Base-by-base conservation (phyloP, 1,140 invertebrate genomes). In the Hycleus phaleratus region DNA sequence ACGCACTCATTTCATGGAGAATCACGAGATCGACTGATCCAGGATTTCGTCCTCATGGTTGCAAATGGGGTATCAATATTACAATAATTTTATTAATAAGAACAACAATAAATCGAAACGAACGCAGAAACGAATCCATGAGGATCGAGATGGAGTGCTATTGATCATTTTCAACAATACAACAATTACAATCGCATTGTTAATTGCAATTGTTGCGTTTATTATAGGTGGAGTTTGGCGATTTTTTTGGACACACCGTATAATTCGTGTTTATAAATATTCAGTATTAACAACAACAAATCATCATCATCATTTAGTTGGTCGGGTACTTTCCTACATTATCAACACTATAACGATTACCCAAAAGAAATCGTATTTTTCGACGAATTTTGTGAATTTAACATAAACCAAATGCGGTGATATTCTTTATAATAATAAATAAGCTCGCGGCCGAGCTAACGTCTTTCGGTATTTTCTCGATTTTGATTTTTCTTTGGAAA, bases 21-120 rank as follows among this genome's bases (percentile, higher is more conserved):
- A 78, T 55, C 81, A 83, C 69, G 84, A 87, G 75, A 78, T 84
- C 73, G 84, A 85, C 82, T 85, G 84, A 86, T 81, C 78, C 76
- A 76, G 74, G 79, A 70, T 64, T 63, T 60, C 63, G 50, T 68
- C 68, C 66, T 69, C 67, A 68, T 70, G 68, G 68, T 55, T 64
- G 58, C 58, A 58, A 64, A 63, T 67, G 65, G 67, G 66, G 62
- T 65, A 63, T 51, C 62, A 60, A 49, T 46, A 54, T 49, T 56
- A 45, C 46, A 58, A 56, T 58, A 55, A 55, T 54, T 47, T 56
- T 18, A 18, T 32, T 32, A 32, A 32, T 1, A 4, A 7, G 32
- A 32, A 32, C 7, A 32, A 32, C 4, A 4, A 7, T 32, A 32
- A 7, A 32, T 5, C 7, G 32, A 32, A 32, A 32, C 32, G 32